Evolutionary conservation across 1,140 invertebrate genomes (phyloP).

Genomic region (Daktulosphaira vitifoliae): DNA sequence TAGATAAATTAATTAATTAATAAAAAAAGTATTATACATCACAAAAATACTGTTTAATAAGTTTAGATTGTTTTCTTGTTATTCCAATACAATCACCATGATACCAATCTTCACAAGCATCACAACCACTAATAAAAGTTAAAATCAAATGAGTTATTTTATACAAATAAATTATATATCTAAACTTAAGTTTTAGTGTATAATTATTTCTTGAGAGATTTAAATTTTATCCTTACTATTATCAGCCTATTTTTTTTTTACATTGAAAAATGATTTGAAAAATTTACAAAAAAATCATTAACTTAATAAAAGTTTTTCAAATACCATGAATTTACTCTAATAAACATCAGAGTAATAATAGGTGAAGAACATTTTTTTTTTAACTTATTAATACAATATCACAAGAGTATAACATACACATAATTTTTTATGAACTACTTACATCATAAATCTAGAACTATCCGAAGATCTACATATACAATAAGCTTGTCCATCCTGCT

Average conservation of each 20-base stretch:
- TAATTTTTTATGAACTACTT: conserved; percentile 43
- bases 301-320: too few relatives aligned
- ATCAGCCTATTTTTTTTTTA: too few relatives aligned
- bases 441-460: conserved; percentile 94
- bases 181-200: too few relatives aligned
- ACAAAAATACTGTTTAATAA: conserved; percentile 91
- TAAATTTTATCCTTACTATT: too few relatives aligned
- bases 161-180: too few relatives aligned
- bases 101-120: conserved; percentile 97
- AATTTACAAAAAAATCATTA: too few relatives aligned
- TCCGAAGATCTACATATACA: conserved; percentile 91
- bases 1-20: not conserved
- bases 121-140: conserved; percentile 78
- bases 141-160: too few relatives aligned
- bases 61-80: conserved; percentile 82
- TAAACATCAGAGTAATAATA: too few relatives aligned
- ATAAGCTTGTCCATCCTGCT: conserved; percentile 81
- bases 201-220: too few relatives aligned
- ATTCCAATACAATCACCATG: conserved; percentile 96
- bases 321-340: too few relatives aligned
- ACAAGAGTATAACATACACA: not conserved
- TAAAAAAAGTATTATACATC: conserved; percentile 40
- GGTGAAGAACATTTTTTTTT: not conserved
- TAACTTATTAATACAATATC: not conserved
- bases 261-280: too few relatives aligned